Base-by-base conservation (phyloP, 2,888 invertebrate genomes). In the Dermolepida albohirtum region DNA sequence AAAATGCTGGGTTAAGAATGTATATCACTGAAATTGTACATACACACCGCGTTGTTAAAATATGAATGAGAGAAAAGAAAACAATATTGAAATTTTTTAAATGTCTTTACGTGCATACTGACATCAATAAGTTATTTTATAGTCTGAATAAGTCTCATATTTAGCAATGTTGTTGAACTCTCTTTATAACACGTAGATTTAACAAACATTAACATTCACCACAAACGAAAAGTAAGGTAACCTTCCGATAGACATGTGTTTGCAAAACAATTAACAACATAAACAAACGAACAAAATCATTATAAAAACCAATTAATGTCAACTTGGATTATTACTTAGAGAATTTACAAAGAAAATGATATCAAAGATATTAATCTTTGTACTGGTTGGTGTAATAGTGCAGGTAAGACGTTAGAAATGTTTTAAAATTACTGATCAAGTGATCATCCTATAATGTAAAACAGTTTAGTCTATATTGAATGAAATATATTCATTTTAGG, bases 201-300 rank as follows among this genome's bases (percentile, higher is more conserved):
- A 41, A 12, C 41, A 52, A 65, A 65, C 65, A 65, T 47, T 52
- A 41, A 64, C 65, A 34, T 7, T 10, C 14, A 43, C 16, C 29
- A 14, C 29, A 51, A 51, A 40, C 11, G 14, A 44, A 65, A 40
- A 40, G 39, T 43, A 40, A 57, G 14, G 39, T 47, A 54, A 52
- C 47, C 51, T 54, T 54, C 47, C 8, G 8, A 54, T 34, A 22
- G 47, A n/a, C 29, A 12, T 29, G 11, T 47, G 47, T 62, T 62
- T 62, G 14, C 39, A 47, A 62, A 62, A 62, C 47, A 62, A 62
- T 47, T 14, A 14, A 7, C 11, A 34, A 6, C n/a, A 57, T 47
- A 66, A 66, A 66, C 66, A 66, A 66, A 39, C 57, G 8, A 49
- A n/a, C 4, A 29, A 14, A 39, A 44, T 27, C 29, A 22, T 52